These are phyloP conservation scores for Xylota sylvarum DNA, from an alignment of 2,888 invertebrate species.

Conservation along the genomic window DNA sequence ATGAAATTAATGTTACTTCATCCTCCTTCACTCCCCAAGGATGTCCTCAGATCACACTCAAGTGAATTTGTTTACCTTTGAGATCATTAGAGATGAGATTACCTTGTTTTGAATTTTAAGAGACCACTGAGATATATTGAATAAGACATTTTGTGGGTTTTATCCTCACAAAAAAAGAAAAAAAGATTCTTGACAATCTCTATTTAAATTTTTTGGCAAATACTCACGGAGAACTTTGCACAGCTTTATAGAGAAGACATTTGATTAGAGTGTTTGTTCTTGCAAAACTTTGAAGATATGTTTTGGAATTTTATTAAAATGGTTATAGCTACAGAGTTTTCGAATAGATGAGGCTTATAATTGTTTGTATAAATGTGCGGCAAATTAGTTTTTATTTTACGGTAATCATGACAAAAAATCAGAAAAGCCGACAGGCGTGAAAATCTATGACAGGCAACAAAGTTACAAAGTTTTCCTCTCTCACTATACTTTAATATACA, in stretches of 20 bases:
- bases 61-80: constrained; percentile 68
- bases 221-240: constrained; percentile 2
- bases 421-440: no score
- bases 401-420: no score
- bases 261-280: not conserved
- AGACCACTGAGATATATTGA: constrained; percentile 42
- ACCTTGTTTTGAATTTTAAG: constrained; percentile 48
- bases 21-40: constrained; percentile 1
- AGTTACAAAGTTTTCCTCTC: no score
- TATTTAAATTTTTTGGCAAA: constrained; percentile 39
- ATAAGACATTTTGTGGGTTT: constrained; percentile 38
- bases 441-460: no score
- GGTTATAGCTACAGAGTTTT: no score
- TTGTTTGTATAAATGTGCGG: no score
- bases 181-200: constrained; percentile 11
- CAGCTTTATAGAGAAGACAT: not conserved
- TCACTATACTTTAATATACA: no score
- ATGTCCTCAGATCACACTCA: constrained; percentile 57
- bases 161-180: not conserved
- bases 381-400: no score
- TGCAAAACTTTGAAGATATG: not conserved
- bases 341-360: no score
- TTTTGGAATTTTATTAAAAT: not conserved
- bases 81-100: constrained; percentile 57
- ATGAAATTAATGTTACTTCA: constrained; percentile 42